These are phyloP conservation scores for Stegodyphus mimosarum DNA, from an alignment of 1,140 invertebrate genomes.

Conservation along the genomic window DNA sequence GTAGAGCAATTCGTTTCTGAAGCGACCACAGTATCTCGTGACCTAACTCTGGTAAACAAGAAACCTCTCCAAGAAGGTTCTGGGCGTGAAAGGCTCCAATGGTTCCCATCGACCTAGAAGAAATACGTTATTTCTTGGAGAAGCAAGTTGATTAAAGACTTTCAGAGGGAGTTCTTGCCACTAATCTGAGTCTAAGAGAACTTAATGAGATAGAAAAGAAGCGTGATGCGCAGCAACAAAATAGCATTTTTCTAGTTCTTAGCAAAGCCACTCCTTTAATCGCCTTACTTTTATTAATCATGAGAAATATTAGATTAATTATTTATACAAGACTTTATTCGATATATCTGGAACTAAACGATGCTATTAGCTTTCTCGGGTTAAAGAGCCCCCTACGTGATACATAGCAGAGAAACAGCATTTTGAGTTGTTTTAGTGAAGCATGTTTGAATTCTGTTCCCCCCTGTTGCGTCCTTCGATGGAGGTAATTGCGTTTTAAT, in stretches of 20 bases:
- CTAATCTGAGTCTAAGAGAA: slow-evolving; percentile 52
- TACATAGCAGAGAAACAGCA: too few relatives aligned
- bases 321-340: too few relatives aligned
- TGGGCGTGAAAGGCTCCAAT: slow-evolving; percentile 43
- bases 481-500: too few relatives aligned
- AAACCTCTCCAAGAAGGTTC: slow-evolving; percentile 43
- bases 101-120: slow-evolving; percentile 36
- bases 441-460: too few relatives aligned
- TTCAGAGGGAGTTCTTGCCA: slow-evolving; percentile 49
- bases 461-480: too few relatives aligned
- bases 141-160: slow-evolving; percentile 60
- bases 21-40: slow-evolving; percentile 50
- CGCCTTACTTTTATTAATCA: slow-evolving; percentile 1
- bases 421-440: too few relatives aligned
- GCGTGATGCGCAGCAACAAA: slow-evolving; percentile 47
- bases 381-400: too few relatives aligned
- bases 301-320: too few relatives aligned
- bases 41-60: slow-evolving; percentile 55
- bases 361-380: too few relatives aligned
- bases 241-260: slow-evolving; percentile 37
- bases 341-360: too few relatives aligned
- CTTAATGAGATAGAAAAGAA: slow-evolving; percentile 58
- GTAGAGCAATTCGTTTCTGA: slow-evolving; percentile 54
- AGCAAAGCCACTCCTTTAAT: slow-evolving; percentile 20
- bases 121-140: slow-evolving; percentile 51